Base-by-base conservation (phyloP, 2,797 vertebrate species). In the Acomys russatus region DNA sequence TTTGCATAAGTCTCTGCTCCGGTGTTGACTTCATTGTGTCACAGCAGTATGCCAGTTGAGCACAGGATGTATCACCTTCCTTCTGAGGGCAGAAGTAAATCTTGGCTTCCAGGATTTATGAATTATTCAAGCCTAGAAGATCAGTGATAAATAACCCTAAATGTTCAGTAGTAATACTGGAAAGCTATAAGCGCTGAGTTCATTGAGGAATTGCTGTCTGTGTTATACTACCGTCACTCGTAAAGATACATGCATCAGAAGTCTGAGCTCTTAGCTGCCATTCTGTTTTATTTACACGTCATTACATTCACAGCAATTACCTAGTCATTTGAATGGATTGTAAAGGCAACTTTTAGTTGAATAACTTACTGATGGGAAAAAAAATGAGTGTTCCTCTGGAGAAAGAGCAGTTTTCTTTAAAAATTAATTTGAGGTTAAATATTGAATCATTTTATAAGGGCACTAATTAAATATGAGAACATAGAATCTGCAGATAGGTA, bases 401-500 rank as follows among this genome's bases (percentile, higher is more conserved):
- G 61, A 94, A 94, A 68, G 51, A 22, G 1, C 3, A 20, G 44
- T n/a, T 23, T 89, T 35, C 33, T 88, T 28, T n/a, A 5, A 51
- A 33, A 94, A 77, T 89, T 73, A 89, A 35, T 18, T 92, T n/a
- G 93, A 86, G 66, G 49, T 51, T 44, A 95, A 94, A 90, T 88
- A 94, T 85, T 94, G 71, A 84, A 56, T 10, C 74, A 73, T 35
- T 94, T 84, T 89, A 80, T 86, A 89, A 82, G 68, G 56, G 93
- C 14, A 87, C 82, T 90, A 82, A 90, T 97, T 90, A 94, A 91
- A 68, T 84, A 35, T 77, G 56, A 93, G 11, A 90, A 83, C 18
- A 87, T 51, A 95, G 14, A 80, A 70, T 90, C 22, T 33, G 95
- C 90, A 96, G 88, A 63, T 83, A 93, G 25, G 4, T 74, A 73